Conservation (phyloP, 2,888 invertebrate genomes). For the Rhagonycha fulva region DNA sequence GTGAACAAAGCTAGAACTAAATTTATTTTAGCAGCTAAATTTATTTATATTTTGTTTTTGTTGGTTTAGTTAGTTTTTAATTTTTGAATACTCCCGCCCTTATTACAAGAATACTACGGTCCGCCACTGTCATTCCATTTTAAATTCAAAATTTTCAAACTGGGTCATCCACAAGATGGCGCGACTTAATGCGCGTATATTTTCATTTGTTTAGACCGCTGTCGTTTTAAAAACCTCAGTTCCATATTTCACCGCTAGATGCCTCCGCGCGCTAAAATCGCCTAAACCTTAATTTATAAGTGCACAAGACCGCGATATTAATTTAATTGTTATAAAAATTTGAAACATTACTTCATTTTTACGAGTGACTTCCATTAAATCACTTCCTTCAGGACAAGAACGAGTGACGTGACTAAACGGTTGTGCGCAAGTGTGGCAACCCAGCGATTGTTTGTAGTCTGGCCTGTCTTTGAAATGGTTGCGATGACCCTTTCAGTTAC, state of each 20-base stretch:
- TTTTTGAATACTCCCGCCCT: no score
- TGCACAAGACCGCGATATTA: background rate
- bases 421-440: slow-evolving; percentile 12
- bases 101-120: no score
- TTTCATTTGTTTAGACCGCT: background rate
- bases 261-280: background rate
- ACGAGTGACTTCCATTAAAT: background rate
- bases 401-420: background rate
- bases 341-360: background rate
- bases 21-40: no score
- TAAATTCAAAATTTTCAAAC: no score
- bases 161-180: no score
- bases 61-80: no score
- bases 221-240: background rate
- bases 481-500: slow-evolving; percentile 16
- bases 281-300: background rate
- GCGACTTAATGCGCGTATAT: no score
- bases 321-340: background rate
- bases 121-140: no score
- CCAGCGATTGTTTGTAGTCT: slow-evolving; percentile 2
- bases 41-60: no score
- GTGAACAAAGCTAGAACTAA: no score
- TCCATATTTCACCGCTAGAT: background rate
- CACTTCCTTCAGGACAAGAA: background rate
- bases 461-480: slow-evolving; percentile 1